A percentile compares a stretch with the other conserved stretches of the same genome.
Evolutionary conservation across 2,113 vertebrate genomes (phyloP).

Genomic region (Bambusicola thoracicus): DNA sequence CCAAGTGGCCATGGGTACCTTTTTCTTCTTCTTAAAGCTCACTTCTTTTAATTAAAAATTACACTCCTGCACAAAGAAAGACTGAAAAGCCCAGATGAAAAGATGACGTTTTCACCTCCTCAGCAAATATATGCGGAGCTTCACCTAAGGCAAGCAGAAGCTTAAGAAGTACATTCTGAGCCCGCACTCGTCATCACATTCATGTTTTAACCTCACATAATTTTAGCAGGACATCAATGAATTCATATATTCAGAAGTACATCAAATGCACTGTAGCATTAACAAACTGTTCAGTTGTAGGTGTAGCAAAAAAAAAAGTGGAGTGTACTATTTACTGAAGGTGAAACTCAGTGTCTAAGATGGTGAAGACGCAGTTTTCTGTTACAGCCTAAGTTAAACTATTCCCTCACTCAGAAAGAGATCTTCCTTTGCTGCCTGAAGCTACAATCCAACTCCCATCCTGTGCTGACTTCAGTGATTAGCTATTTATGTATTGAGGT

Average conservation of each 20-base stretch:
- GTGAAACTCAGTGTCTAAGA: background rate
- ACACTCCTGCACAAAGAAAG: background rate
- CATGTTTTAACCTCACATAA: background rate
- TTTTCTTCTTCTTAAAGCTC: no score
- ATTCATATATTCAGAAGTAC: background rate
- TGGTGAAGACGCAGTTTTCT: background rate
- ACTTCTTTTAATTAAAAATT: background rate
- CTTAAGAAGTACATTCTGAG: background rate
- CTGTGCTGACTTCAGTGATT: background rate
- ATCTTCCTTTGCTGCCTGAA: background rate
- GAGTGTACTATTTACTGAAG: background rate
- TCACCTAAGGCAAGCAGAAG: background rate
- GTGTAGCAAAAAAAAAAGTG: background rate
- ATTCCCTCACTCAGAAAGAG: background rate
- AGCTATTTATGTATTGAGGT: fast-evolving
- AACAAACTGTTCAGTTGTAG: background rate
- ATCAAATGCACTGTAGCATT: background rate
- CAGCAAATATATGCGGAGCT: background rate
- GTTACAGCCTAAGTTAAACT: background rate
- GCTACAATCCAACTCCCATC: background rate
- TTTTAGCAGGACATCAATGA: background rate
- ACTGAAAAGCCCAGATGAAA: background rate
- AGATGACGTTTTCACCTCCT: background rate
- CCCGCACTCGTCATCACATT: background rate
- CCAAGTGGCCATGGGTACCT: background rate